phyloP scores from a whole-genome alignment of 2,888 invertebrate species.

The Apoda limacodes region DNA sequence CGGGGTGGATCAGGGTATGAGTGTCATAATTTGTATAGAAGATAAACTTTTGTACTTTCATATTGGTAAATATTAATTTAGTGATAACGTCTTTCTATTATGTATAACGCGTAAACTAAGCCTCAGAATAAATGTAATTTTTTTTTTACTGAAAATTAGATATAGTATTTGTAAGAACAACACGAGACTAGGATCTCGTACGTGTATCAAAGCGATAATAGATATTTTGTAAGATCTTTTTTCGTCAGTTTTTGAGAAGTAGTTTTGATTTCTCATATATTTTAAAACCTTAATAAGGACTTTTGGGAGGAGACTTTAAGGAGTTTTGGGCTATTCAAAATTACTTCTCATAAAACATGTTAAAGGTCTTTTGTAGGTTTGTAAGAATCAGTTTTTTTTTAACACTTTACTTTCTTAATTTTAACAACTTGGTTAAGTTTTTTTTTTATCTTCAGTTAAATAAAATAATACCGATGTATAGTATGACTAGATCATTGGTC shows the following conservation, averaged over 20 bases:
- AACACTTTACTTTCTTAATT: too few species aligned
- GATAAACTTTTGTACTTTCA: slow-evolving; percentile 61
- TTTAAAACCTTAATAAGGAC: too few species aligned
- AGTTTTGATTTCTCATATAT: too few species aligned
- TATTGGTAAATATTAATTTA: slow-evolving; percentile 59
- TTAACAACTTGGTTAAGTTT: too few species aligned
- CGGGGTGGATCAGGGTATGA: slow-evolving; percentile 71
- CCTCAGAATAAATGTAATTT: slow-evolving; percentile 48
- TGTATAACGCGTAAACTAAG: slow-evolving; percentile 43
- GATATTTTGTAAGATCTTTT: slow-evolving; percentile 45
- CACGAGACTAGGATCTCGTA: slow-evolving; percentile 45
- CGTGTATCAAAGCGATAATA: slow-evolving; percentile 71
- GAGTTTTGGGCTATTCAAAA: too few species aligned
- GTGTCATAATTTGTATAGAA: slow-evolving; percentile 57
- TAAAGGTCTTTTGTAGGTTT: too few species aligned
- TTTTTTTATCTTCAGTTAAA: too few species aligned
- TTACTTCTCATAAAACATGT: too few species aligned
- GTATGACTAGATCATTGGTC: too few species aligned
- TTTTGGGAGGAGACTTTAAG: too few species aligned
- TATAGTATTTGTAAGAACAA: slow-evolving; percentile 61
- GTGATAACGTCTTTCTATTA: slow-evolving; percentile 51
- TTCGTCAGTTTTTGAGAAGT: slow-evolving; percentile 37
- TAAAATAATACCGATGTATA: too few species aligned
- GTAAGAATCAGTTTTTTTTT: too few species aligned
- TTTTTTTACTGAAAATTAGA: slow-evolving; percentile 64